A percentile compares a stretch with the other conserved stretches of the same genome.
Evolutionary conservation across 2,113 vertebrate species (phyloP).

Genomic region (Eupsittula cactorum): DNA sequence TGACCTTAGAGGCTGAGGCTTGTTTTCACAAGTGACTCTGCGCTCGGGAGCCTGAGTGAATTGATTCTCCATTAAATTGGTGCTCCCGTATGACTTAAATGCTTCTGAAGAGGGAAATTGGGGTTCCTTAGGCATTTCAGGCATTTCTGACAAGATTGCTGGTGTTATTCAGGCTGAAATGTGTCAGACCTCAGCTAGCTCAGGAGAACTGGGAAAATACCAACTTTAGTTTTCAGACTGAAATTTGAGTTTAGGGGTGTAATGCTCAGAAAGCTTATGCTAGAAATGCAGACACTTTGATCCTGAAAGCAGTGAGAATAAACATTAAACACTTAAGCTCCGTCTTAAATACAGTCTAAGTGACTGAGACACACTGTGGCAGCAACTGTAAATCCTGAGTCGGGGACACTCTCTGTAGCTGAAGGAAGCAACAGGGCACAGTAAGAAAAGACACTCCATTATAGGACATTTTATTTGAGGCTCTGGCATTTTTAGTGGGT

Average conservation of each 20-base stretch:
- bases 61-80: not conserved
- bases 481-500: not conserved
- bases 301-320: not conserved
- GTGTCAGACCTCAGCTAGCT: not conserved
- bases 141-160: not conserved
- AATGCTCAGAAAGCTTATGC: not conserved
- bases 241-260: not conserved
- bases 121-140: not conserved
- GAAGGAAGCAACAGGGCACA: not conserved
- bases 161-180: not conserved
- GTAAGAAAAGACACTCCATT: not conserved
- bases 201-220: not conserved
- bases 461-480: not conserved
- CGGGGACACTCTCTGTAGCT: not conserved
- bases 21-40: constrained; percentile 25
- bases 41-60: not conserved
- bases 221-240: not conserved
- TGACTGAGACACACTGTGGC: not conserved
- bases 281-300: not conserved
- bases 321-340: not conserved
- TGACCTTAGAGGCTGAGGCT: constrained; percentile 14
- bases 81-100: not conserved
- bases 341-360: not conserved
- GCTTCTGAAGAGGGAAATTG: not conserved
- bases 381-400: not conserved